Evolutionary conservation across 2,888 invertebrate species (phyloP).

Genomic region (Pedicia rivosa): DNA sequence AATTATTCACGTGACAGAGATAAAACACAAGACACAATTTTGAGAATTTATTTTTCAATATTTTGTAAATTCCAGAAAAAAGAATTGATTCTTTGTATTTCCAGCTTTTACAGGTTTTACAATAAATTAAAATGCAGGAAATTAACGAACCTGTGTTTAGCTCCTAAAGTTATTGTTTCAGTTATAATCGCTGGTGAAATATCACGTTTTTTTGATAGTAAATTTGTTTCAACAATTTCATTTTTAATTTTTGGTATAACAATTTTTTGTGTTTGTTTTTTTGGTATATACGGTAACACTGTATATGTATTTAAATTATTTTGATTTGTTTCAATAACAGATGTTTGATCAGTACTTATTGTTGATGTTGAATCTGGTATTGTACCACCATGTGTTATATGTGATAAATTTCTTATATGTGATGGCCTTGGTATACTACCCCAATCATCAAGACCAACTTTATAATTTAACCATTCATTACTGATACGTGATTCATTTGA

Average conservation of each 20-base stretch:
- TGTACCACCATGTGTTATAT: constrained; percentile 1
- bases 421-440: constrained; percentile 1
- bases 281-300: not conserved
- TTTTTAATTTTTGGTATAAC: too few relatives aligned
- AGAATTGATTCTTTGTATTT: too few relatives aligned
- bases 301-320: constrained; percentile 1
- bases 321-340: not conserved
- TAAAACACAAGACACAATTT: not conserved
- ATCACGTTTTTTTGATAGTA: constrained; percentile 17
- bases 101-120: too few relatives aligned
- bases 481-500: too few relatives aligned
- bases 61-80: not conserved
- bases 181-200: constrained; percentile 26
- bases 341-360: not conserved
- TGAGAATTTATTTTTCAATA: not conserved
- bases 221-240: too few relatives aligned
- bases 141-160: constrained; percentile 27
- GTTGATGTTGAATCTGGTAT: not conserved
- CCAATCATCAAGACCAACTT: constrained; percentile 1
- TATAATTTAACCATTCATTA: constrained; percentile 2
- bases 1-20: too few relatives aligned
- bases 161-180: constrained; percentile 25
- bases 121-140: too few relatives aligned
- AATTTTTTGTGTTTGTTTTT: too few relatives aligned
- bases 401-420: constrained; percentile 1